Evolutionary conservation across 1,140 invertebrate species (phyloP), one percentile per base, ranked within the genome.

Genomic region (Andricus grossulariae): DNA sequence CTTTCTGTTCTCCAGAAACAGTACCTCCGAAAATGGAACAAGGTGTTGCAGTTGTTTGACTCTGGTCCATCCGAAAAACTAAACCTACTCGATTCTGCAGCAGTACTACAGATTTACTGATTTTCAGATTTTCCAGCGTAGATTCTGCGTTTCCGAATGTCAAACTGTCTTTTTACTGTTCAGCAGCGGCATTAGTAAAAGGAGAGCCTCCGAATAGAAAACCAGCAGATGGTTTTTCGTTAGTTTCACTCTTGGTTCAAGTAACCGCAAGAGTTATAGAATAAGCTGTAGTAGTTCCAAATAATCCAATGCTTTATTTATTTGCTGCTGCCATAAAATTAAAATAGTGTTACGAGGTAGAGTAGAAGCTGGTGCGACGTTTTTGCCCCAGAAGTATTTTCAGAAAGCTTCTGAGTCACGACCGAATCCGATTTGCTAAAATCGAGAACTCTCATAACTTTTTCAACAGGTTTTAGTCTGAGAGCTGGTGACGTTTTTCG

Each of bases 101-200:
- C n/a, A 6, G 50, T 18, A 8, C 51, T 52, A 54, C 21, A n/a
- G 88, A 83, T 73, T 81, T 86, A 39, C 89, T 90, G 1, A 90
- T 88, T 21, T 87, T 90, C 5, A 87, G 70, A 60, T 84, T 86
- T 0, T 88, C 85, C 0, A 83, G 45, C 3, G 16, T 60, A n/a
- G 78, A 25, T 7, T 83, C 73, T 4, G 32, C 13, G 3, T 66
- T 5, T 50, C 52, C 32, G 0, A 21, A 19, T 45, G 71, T n/a
- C 15, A 8, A 6, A 52, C 74, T 66, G 2, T 66, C 60, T 13
- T 66, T 39, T 57, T 66, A 50, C 49, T 72, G 72, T 39, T 77
- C 49, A 11, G 3, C 32, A 15, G 73, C 8, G 1, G 80, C 12
- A 32, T 75, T 72, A 18, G 11, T 66, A 13, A 72, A 72, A 2